phyloP scores from a whole-genome alignment of 2,113 vertebrate genomes.

The Ceuthmochares aereus region DNA sequence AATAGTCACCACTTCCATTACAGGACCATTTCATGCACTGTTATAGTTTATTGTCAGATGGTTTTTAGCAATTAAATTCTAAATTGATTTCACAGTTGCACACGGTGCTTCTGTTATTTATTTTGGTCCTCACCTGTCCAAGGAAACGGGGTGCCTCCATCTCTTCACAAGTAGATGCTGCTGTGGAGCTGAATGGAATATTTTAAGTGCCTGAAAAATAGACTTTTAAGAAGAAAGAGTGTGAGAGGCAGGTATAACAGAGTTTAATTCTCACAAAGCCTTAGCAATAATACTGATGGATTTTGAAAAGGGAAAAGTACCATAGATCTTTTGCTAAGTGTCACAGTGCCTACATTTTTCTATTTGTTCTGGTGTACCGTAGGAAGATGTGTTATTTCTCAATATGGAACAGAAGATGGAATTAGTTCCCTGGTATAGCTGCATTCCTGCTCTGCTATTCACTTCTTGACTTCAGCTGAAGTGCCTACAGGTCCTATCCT shows the following conservation, averaged over 20 bases:
- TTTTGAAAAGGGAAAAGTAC: slow-evolving; percentile 21
- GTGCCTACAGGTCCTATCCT: slow-evolving; percentile 24
- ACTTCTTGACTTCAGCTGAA: slow-evolving; percentile 23
- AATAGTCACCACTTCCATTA: slow-evolving; percentile 59
- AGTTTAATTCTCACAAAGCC: slow-evolving; percentile 42
- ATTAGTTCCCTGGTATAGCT: slow-evolving; percentile 24
- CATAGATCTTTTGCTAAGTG: background rate
- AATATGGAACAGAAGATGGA: background rate
- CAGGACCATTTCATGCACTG: slow-evolving; percentile 53
- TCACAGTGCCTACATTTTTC: slow-evolving; percentile 1
- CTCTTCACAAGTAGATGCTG: background rate
- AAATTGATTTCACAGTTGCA: slow-evolving; percentile 70
- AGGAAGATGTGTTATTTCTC: slow-evolving; percentile 40
- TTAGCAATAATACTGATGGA: slow-evolving; percentile 26
- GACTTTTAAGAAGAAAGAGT: slow-evolving; percentile 25
- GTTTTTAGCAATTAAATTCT: slow-evolving; percentile 69
- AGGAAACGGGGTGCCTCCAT: background rate
- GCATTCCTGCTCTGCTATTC: slow-evolving; percentile 13
- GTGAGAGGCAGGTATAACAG: slow-evolving; percentile 1
- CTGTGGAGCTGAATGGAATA: background rate
- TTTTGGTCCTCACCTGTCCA: slow-evolving; percentile 57
- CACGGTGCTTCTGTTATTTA: slow-evolving; percentile 38
- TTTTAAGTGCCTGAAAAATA: slow-evolving; percentile 51
- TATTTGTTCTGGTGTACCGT: slow-evolving; percentile 39
- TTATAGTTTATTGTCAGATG: slow-evolving; percentile 61